Percentiles rank a stretch among this genome's conserved stretches.
Conservation (phyloP, 37 sponge, comb jelly and placozoan species). For the Diacarnus erythraeanus region DNA sequence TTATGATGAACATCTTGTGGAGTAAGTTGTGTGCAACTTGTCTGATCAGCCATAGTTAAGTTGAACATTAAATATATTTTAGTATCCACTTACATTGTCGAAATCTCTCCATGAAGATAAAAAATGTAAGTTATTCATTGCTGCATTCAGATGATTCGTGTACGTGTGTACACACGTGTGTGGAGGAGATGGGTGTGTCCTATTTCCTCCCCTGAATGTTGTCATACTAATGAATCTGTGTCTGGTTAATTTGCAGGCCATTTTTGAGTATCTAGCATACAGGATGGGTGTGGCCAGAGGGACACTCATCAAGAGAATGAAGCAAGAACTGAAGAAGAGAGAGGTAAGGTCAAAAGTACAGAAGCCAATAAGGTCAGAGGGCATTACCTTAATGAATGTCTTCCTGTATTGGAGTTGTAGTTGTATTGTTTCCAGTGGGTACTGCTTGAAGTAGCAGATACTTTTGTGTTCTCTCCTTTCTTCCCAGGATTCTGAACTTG, state of each 20-base stretch:
- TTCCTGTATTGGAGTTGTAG: background rate
- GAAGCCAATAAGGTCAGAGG: no score
- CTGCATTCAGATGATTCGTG: no score
- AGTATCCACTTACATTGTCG: constrained; percentile 37
- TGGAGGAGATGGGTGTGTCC: no score
- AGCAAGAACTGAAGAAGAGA: constrained; percentile 48
- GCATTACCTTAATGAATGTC: no score
- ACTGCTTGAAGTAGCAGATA: no score
- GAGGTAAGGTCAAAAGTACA: constrained; percentile 46
- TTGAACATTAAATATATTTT: background rate
- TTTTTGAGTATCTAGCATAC: constrained; percentile 65
- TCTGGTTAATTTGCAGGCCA: constrained; percentile 16
- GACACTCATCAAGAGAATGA: constrained; percentile 50
- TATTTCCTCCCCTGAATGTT: no score
- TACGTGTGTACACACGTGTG: background rate
- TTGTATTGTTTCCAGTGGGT: background rate
- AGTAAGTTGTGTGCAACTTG: constrained; percentile 37
- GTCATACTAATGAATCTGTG: no score
- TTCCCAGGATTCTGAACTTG: constrained; percentile 14
- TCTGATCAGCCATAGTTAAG: background rate
- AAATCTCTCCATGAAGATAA: constrained; percentile 4
- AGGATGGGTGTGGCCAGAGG: constrained; percentile 45
- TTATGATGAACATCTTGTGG: constrained; percentile 43
- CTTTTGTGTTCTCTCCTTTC: background rate
- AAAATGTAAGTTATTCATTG: constrained; percentile 38